These are phyloP conservation scores for Diceros bicornis DNA, from an alignment of 2,797 vertebrate genomes.

Conservation along the genomic window DNA sequence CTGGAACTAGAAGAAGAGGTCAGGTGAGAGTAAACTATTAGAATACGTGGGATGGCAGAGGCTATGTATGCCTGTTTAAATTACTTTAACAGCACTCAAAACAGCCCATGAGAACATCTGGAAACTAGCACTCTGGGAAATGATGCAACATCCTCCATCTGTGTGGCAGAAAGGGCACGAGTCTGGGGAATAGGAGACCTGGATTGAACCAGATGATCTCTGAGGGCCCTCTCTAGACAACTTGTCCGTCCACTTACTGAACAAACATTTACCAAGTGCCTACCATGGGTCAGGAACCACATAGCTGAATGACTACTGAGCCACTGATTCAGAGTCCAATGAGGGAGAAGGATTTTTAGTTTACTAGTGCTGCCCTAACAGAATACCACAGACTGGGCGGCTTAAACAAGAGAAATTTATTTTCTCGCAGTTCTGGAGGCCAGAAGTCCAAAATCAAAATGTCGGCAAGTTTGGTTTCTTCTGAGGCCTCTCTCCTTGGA, in stretches of 20 bases:
- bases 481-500: neutral
- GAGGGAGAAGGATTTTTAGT: neutral
- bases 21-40: constrained; percentile 27
- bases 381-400: neutral
- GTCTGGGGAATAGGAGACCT: neutral
- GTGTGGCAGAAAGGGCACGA: constrained; percentile 58
- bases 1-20: constrained; percentile 29
- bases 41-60: constrained; percentile 36
- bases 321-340: neutral
- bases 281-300: neutral
- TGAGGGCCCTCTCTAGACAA: neutral
- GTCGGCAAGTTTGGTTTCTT: neutral
- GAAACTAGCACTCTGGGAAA: neutral
- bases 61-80: neutral
- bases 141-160: constrained; percentile 19
- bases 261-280: neutral
- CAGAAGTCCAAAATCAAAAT: neutral
- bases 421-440: constrained; percentile 10
- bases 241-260: neutral
- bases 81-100: constrained; percentile 39
- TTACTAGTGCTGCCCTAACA: neutral
- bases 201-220: neutral
- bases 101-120: constrained; percentile 26
- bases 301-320: neutral
- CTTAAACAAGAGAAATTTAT: constrained; percentile 31